phyloP scores from a whole-genome alignment of 2,113 vertebrate species.

The Gobiocypris rarus region DNA sequence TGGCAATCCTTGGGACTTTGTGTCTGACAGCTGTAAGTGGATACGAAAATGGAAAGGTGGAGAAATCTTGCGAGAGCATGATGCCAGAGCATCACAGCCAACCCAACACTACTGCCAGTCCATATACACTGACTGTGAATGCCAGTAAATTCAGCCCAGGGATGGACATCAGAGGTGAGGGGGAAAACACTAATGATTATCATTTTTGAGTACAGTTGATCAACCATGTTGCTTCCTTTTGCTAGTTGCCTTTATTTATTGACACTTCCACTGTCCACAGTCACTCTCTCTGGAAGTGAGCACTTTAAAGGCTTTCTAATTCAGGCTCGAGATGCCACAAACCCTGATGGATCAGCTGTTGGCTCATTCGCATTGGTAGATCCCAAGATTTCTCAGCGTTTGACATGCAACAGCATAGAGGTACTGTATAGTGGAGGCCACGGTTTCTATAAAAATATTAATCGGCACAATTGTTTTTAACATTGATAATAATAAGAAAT shows the following conservation, averaged over 20 bases:
- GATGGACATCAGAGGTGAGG: conserved; percentile 79
- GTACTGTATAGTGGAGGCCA: neutral
- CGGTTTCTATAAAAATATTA: neutral
- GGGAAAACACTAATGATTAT: neutral
- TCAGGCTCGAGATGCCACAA: conserved; percentile 77
- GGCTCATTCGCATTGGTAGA: conserved; percentile 79
- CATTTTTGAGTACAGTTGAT: neutral
- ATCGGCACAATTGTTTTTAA: neutral
- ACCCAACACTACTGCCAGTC: conserved; percentile 58
- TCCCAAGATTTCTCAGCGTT: conserved; percentile 73
- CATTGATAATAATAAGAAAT: neutral
- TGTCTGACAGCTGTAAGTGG: neutral
- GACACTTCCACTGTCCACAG: conserved; percentile 32
- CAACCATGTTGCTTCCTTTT: neutral
- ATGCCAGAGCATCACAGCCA: conserved; percentile 71
- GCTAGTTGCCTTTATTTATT: neutral
- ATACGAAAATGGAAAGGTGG: conserved; percentile 42
- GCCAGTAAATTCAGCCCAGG: conserved; percentile 75
- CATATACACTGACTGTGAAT: conserved; percentile 74
- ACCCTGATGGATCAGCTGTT: conserved; percentile 64
- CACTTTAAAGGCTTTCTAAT: conserved; percentile 84
- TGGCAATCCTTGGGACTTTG: neutral
- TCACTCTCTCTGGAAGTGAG: conserved; percentile 50
- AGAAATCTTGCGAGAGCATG: conserved; percentile 77
- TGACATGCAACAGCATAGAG: conserved; percentile 60